These are phyloP conservation scores for Brachyhypopomus occidentalis DNA, from an alignment of 2,113 vertebrate genomes.

Conservation along the genomic window DNA sequence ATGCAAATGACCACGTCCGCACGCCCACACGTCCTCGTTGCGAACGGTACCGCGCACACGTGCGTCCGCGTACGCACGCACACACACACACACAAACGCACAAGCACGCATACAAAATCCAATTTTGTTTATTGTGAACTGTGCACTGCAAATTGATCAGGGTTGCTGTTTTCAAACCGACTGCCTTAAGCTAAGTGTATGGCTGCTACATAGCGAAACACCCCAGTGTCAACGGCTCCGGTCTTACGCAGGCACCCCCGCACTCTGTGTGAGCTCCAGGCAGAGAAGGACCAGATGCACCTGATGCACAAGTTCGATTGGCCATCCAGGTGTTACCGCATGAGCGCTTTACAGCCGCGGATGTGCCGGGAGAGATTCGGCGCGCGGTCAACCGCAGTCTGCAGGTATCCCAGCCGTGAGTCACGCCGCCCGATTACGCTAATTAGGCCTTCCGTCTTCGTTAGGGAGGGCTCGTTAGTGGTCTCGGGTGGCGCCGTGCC, in stretches of 20 bases:
- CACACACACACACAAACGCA: neutral
- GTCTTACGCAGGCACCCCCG: neutral
- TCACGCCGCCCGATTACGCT: conserved; percentile 8
- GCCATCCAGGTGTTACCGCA: neutral
- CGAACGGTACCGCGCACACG: neutral
- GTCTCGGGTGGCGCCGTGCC: conserved; percentile 14
- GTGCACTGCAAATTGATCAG: conserved; percentile 31
- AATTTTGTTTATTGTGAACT: conserved; percentile 36
- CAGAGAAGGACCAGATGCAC: neutral
- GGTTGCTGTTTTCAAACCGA: conserved; percentile 17
- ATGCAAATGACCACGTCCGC: neutral
- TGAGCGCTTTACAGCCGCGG: too few species aligned
- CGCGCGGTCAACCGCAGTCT: too few species aligned
- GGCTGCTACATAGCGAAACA: neutral
- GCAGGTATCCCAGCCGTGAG: conserved; percentile 19
- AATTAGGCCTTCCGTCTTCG: conserved; percentile 9
- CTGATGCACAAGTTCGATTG: neutral
- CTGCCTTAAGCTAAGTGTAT: conserved; percentile 32
- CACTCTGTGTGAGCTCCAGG: neutral
- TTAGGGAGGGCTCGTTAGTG: conserved; percentile 32
- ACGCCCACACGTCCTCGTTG: conserved; percentile 1
- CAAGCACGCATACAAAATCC: neutral
- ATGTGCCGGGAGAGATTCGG: too few species aligned
- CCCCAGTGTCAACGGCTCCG: neutral
- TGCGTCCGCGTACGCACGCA: neutral